Percentiles rank a stretch among this genome's conserved stretches.
Evolutionary conservation across 2,797 vertebrate species (phyloP).

Genomic region (Hoplostethus mediterraneus): DNA sequence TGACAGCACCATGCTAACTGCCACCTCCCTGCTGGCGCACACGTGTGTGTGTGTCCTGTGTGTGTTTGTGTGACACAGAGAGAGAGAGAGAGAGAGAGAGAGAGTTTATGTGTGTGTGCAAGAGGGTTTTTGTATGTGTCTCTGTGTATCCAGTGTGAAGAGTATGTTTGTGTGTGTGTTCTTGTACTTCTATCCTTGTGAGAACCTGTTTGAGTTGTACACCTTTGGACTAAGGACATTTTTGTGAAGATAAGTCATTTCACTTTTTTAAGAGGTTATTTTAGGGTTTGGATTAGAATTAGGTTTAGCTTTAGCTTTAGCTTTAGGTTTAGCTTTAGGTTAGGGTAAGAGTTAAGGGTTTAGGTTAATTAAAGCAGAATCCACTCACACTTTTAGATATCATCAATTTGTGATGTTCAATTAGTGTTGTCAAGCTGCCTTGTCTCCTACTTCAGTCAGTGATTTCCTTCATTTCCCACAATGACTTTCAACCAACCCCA

Average conservation of each 20-base stretch:
- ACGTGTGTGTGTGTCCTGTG: constrained; percentile 49
- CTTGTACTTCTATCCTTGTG: constrained; percentile 46
- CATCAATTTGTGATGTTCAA: too few relatives aligned
- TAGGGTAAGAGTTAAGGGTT: too few relatives aligned
- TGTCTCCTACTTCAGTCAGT: too few relatives aligned
- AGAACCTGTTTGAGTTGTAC: constrained; percentile 35
- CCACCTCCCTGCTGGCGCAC: constrained; percentile 74
- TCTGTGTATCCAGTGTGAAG: constrained; percentile 1
- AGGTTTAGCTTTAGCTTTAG: too few relatives aligned
- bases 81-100: not conserved
- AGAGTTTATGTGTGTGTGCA: constrained; percentile 1
- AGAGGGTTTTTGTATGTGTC: constrained; percentile 8
- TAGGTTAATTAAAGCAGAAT: too few relatives aligned
- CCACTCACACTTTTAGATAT: too few relatives aligned
- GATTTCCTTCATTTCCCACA: too few relatives aligned
- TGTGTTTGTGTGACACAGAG: constrained; percentile 17
- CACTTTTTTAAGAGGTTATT: not conserved
- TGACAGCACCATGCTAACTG: constrained; percentile 78
- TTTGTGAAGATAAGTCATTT: constrained; percentile 34
- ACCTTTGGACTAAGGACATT: constrained; percentile 35
- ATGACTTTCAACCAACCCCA: too few relatives aligned
- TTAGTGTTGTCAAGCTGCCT: too few relatives aligned
- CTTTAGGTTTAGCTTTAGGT: too few relatives aligned
- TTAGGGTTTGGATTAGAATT: too few relatives aligned
- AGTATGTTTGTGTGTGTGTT: constrained; percentile 25